phyloP scores from a whole-genome alignment of 2,113 vertebrate species.

The Mobula birostris region DNA sequence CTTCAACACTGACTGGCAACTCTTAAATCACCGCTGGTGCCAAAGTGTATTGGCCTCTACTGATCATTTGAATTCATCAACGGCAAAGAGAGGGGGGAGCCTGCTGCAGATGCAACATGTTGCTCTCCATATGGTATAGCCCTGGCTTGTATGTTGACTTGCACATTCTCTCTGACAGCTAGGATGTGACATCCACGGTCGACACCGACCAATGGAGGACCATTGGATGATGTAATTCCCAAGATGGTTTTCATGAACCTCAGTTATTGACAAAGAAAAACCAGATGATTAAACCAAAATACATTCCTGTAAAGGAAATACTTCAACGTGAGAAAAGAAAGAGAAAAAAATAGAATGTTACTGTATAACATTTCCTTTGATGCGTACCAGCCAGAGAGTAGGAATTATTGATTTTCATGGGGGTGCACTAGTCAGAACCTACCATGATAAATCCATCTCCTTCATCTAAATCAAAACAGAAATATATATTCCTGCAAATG shows the following conservation, averaged over 20 bases:
- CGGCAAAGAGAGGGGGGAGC: too few relatives aligned
- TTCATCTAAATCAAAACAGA: conserved; percentile 5
- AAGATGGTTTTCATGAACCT: not conserved
- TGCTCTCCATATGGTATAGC: too few relatives aligned
- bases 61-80: too few relatives aligned
- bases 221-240: not conserved
- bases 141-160: too few relatives aligned
- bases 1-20: too few relatives aligned
- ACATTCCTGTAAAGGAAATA: not conserved
- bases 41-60: too few relatives aligned
- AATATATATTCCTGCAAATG: not conserved
- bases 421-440: not conserved
- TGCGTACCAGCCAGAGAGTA: not conserved
- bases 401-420: conserved; percentile 28
- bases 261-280: not conserved
- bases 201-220: too few relatives aligned
- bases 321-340: not conserved
- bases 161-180: too few relatives aligned
- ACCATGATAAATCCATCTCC: not conserved
- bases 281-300: conserved; percentile 5
- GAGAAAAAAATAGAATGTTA: not conserved
- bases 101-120: too few relatives aligned
- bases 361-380: not conserved
- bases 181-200: too few relatives aligned
- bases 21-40: too few relatives aligned